Conservation (phyloP, 2,797 vertebrate species). For the Acrossocheilus fasciatus region DNA sequence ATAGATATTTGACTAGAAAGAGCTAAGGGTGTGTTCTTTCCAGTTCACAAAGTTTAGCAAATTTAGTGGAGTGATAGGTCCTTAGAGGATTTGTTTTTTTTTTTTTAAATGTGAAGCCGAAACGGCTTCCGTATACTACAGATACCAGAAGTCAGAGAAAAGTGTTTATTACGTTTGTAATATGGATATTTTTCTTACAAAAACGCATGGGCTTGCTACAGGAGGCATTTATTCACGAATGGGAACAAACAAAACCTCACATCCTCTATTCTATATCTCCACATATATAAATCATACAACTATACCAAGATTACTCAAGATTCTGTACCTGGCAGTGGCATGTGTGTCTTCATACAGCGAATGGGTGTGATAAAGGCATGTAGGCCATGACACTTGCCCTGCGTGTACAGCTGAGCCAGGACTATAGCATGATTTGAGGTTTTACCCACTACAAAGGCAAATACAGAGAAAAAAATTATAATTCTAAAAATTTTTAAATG, state of each 20-base stretch:
- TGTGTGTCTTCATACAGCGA: conserved; percentile 87
- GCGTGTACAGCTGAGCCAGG: conserved; percentile 93
- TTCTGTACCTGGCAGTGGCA: conserved; percentile 89
- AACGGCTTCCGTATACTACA: too few relatives aligned
- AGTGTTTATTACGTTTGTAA: too few relatives aligned
- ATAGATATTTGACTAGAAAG: neutral
- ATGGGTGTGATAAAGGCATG: conserved; percentile 97
- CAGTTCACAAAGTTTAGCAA: neutral
- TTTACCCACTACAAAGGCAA: conserved; percentile 87
- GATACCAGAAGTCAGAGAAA: too few relatives aligned
- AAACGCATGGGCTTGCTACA: too few relatives aligned
- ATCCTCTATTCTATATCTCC: neutral
- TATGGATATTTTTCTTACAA: too few relatives aligned
- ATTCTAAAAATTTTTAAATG: neutral
- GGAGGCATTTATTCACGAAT: too few relatives aligned
- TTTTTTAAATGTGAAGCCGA: neutral
- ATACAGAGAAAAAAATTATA: neutral
- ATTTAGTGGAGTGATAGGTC: neutral
- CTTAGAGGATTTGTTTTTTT: neutral
- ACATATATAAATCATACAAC: neutral
- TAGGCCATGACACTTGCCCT: conserved; percentile 88
- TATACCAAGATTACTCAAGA: conserved; percentile 4
- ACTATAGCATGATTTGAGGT: conserved; percentile 96
- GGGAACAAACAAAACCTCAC: neutral
- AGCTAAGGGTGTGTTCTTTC: neutral